These are phyloP conservation scores for Acleris emargana DNA, from an alignment of 2,888 invertebrate genomes.

Conservation along the genomic window DNA sequence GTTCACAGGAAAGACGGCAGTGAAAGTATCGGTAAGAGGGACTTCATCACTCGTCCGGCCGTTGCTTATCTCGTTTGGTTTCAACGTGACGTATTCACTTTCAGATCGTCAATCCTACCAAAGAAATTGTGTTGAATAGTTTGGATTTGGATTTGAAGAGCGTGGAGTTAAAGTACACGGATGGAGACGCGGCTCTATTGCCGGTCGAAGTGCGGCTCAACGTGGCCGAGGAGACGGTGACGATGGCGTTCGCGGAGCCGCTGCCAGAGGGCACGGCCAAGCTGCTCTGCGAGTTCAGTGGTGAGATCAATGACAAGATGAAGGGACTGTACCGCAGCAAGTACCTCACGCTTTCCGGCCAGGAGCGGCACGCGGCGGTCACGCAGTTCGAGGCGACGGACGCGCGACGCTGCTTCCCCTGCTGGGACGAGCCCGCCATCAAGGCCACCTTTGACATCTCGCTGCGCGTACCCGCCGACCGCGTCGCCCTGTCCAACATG, in stretches of 20 bases:
- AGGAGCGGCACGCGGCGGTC: constrained; percentile 92
- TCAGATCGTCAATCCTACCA: constrained; percentile 87
- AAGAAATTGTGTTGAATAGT: constrained; percentile 89
- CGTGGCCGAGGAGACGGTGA: constrained; percentile 87
- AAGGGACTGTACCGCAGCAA: constrained; percentile 97
- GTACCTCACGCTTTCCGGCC: constrained; percentile 88
- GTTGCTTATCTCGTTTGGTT: constrained; percentile 63
- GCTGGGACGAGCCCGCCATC: constrained; percentile 98
- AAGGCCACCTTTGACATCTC: constrained; percentile 97
- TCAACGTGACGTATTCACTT: constrained; percentile 69
- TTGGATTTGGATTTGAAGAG: constrained; percentile 88
- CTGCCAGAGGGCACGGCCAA: constrained; percentile 83
- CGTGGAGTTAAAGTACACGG: constrained; percentile 80
- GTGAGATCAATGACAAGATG: constrained; percentile 95
- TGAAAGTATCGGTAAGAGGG: constrained; percentile 92
- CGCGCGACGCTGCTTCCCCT: constrained; percentile 97
- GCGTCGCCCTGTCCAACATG: constrained; percentile 97
- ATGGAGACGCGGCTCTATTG: constrained; percentile 63
- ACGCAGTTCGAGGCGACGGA: constrained; percentile 96
- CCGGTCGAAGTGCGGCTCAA: constrained; percentile 69
- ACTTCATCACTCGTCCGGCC: constrained; percentile 64
- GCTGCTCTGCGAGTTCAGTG: constrained; percentile 90
- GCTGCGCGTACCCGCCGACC: constrained; percentile 90
- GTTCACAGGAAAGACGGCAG: constrained; percentile 92
- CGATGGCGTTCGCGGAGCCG: constrained; percentile 85